phyloP scores from a whole-genome alignment of 2,113 vertebrate genomes.

The Spizaetus ornatus region DNA sequence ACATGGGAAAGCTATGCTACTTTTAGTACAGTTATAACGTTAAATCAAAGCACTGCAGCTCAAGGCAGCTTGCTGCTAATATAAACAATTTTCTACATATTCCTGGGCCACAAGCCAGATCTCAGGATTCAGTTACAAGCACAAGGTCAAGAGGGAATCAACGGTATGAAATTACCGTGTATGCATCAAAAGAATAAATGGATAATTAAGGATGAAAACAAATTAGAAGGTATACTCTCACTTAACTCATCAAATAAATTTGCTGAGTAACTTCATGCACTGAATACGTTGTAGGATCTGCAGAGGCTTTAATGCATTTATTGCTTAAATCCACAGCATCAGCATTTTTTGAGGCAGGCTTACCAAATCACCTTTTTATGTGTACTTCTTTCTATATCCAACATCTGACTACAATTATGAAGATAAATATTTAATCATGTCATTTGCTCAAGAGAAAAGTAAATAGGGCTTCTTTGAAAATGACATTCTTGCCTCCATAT shows the following conservation, averaged over 20 bases:
- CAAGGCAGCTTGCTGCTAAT: conserved; percentile 86
- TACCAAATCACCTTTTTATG: conserved; percentile 40
- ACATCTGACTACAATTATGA: conserved; percentile 61
- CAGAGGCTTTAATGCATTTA: conserved; percentile 64
- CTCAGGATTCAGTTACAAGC: conserved; percentile 79
- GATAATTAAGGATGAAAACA: conserved; percentile 82
- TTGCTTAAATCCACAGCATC: conserved; percentile 55
- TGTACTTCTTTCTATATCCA: conserved; percentile 39
- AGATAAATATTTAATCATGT: conserved; percentile 60
- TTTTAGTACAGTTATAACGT: conserved; percentile 83
- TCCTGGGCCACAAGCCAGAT: conserved; percentile 83
- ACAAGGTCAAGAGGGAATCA: conserved; percentile 88
- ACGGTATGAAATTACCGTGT: conserved; percentile 80
- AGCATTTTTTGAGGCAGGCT: conserved; percentile 52
- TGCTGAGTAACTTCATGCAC: conserved; percentile 56
- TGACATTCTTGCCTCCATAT: background rate
- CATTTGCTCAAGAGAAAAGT: conserved; percentile 52
- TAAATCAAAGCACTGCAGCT: conserved; percentile 86
- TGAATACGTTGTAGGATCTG: conserved; percentile 57
- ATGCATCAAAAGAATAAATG: conserved; percentile 88
- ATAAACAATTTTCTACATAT: conserved; percentile 90
- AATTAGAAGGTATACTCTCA: conserved; percentile 76
- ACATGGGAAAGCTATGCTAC: conserved; percentile 89
- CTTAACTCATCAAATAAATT: conserved; percentile 79
- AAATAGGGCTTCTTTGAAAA: conserved; percentile 29